Percentiles rank a stretch among this genome's conserved stretches.
Conservation (phyloP, 2,797 vertebrate genomes). For the Margarornis squamiger region DNA sequence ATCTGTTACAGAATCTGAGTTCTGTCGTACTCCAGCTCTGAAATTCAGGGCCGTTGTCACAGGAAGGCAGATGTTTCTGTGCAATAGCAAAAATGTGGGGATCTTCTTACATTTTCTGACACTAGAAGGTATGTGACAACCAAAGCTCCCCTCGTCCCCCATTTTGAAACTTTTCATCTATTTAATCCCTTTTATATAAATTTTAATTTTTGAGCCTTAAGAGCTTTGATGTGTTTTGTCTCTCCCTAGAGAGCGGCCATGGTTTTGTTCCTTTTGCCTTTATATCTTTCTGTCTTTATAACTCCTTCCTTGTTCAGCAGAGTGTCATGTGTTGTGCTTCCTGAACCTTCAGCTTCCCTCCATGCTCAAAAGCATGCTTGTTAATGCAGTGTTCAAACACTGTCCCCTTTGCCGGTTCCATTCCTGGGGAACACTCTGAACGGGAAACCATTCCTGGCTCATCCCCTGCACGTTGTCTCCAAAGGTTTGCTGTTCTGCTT, state of each 20-base stretch:
- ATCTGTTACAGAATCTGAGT: not conserved
- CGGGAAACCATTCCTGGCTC: not conserved
- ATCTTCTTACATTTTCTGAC: not conserved
- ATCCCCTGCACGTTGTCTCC: accelerated
- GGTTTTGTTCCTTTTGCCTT: not conserved
- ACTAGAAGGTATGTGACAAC: not conserved
- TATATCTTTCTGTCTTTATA: not conserved
- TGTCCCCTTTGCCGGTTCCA: not conserved
- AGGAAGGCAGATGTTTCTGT: not conserved
- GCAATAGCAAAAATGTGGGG: not conserved
- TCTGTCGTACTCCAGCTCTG: not conserved
- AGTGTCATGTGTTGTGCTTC: not conserved
- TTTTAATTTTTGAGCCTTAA: not conserved
- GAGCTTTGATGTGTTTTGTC: not conserved
- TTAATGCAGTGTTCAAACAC: not conserved
- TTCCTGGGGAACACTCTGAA: not conserved
- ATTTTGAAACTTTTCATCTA: not conserved
- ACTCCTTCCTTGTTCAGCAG: not conserved
- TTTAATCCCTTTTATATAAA: not conserved
- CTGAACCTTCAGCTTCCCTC: not conserved
- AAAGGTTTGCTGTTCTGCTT: not conserved
- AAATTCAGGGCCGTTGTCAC: not conserved
- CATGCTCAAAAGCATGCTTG: accelerated
- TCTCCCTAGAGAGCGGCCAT: not conserved
- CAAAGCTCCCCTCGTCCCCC: accelerated